Percentiles rank a stretch among this genome's conserved stretches.
Conservation (phyloP, 2,113 vertebrate species). For the Xenotilapia caudafasciata region DNA sequence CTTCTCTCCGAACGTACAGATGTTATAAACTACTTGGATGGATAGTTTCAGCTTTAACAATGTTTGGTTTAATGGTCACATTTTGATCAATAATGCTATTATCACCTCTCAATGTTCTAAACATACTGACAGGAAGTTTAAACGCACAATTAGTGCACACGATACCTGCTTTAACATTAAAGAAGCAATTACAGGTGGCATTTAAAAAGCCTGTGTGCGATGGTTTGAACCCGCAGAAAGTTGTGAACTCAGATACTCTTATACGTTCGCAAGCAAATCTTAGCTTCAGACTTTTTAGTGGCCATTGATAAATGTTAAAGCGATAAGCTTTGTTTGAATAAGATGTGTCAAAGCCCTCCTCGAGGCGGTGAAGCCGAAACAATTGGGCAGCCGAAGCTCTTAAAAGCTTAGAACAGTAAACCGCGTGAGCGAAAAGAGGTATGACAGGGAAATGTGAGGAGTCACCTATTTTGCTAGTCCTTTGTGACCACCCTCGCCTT, state of each 20-base stretch:
- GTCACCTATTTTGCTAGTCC: not conserved
- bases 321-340: slow-evolving; percentile 1
- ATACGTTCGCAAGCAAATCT: not conserved
- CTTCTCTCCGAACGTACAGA: not conserved
- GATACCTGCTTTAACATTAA: not conserved
- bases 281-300: not conserved
- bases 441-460: not conserved
- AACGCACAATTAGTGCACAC: not conserved
- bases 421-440: not conserved
- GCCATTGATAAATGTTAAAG: not conserved
- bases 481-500: not conserved
- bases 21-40: not conserved
- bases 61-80: not conserved
- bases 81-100: not conserved
- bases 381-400: not conserved
- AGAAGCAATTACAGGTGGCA: not conserved
- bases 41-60: not conserved
- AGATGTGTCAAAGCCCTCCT: slow-evolving; percentile 1
- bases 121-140: not conserved
- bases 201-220: not conserved
- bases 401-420: not conserved
- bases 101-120: not conserved
- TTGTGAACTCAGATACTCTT: not conserved
- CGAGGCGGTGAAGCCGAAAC: not conserved
- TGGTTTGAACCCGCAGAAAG: not conserved